Evolutionary conservation across 2,797 vertebrate genomes (phyloP), one percentile per base, ranked within the genome.

Genomic region (Cyclura pinguis): DNA sequence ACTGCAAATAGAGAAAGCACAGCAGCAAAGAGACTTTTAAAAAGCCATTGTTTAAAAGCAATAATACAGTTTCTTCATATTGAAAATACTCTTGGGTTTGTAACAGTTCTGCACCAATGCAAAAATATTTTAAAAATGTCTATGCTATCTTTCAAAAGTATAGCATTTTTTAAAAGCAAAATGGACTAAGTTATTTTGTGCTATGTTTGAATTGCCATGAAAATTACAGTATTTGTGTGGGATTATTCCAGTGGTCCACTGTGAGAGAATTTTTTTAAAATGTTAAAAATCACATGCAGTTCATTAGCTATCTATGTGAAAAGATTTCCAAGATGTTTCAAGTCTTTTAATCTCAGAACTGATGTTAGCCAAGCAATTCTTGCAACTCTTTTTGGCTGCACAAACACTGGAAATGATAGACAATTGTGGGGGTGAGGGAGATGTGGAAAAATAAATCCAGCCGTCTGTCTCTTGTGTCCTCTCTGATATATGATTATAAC

Each of bases 141-240:
- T 81, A 88, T 38, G 89, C 92, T 91, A 32, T 89, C 86, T 38
- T 82, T 84, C 84, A 92, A 93, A 93, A 67, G 20, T 81, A 7
- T 84, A 5, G 77, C 77, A 59, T 90, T 92, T 20, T 94, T 50
- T 84, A 89, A 86, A 95, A 80, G 72, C 47, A 95, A 84, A 97
- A 92, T 29, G 87, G 27, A 93, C 93, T 94, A 0, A 80, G 22
- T 85, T 47, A 83, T 91, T 92, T 93, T 95, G 90, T 95, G 93
- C 85, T 93, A 18, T 86, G 16, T 72, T 92, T 90, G 89, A 92
- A 80, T 69, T 87, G 91, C 50, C 90, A 81, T 85, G 93, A 88
- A 95, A 92, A 89, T 91, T 89, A 64, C 73, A 52, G n/a, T 89
- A 93, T 59, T 86, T 47, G 57, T 0, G 27, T 67, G 16, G 22